These are phyloP conservation scores for Cettia cetti DNA, from an alignment of 2,113 vertebrate genomes.

Conservation along the genomic window DNA sequence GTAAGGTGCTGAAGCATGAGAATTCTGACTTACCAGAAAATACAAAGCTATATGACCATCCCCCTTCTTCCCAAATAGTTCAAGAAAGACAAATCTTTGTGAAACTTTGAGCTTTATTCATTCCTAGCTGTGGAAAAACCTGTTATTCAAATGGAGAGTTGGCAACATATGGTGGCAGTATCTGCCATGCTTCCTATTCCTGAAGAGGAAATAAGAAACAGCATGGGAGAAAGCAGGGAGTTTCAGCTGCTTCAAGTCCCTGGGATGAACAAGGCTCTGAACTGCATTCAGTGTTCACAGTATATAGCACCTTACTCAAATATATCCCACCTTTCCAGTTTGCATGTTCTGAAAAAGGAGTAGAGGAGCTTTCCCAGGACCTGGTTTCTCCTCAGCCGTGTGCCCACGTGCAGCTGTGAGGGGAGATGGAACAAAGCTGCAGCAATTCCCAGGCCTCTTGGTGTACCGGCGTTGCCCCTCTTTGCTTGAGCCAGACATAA, in stretches of 20 bases:
- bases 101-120: not conserved
- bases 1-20: not conserved
- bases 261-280: not conserved
- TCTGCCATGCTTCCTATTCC: not conserved
- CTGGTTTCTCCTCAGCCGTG: not conserved
- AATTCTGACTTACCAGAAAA: not conserved
- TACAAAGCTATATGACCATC: not conserved
- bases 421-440: not conserved
- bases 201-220: not conserved
- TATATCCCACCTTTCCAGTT: not conserved
- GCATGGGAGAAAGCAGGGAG: not conserved
- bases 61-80: not conserved
- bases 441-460: not conserved
- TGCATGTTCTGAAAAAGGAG: not conserved
- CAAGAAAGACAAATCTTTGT: not conserved
- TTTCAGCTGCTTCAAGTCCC: not conserved
- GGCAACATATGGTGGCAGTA: not conserved
- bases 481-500: not conserved
- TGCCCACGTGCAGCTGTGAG: not conserved
- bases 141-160: not conserved
- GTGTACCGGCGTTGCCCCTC: accelerated
- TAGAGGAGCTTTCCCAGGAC: not conserved
- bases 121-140: not conserved
- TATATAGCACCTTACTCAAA: not conserved
- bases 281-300: not conserved